These are phyloP conservation scores for Ambastaia sidthimunki DNA, from an alignment of 2,797 vertebrate species.

Conservation along the genomic window DNA sequence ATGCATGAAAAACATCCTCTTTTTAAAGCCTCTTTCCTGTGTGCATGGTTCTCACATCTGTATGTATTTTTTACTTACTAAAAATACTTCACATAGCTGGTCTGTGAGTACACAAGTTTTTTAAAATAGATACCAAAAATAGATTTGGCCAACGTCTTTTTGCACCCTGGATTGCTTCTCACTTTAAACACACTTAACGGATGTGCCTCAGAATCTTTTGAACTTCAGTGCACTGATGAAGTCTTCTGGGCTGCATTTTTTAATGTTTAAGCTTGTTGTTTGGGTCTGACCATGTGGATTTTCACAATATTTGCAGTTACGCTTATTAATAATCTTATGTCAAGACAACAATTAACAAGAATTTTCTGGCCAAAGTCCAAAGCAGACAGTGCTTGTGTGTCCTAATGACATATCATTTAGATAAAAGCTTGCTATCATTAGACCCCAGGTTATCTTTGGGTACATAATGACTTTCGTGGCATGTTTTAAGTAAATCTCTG, in stretches of 20 bases:
- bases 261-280: not conserved
- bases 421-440: conserved; percentile 35
- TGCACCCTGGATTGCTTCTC: conserved; percentile 28
- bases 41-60: conserved; percentile 9
- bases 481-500: conserved; percentile 16
- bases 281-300: not conserved
- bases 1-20: conserved; percentile 57
- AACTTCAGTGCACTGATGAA: not conserved
- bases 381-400: not conserved
- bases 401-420: conserved; percentile 42
- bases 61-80: conserved; percentile 31
- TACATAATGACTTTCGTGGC: conserved; percentile 25
- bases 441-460: conserved; percentile 38
- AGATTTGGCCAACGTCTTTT: conserved; percentile 7
- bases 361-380: conserved; percentile 56
- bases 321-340: conserved; percentile 16
- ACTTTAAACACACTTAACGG: conserved; percentile 21
- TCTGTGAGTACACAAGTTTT: not conserved
- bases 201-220: not conserved
- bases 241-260: not conserved
- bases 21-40: conserved; percentile 45
- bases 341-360: conserved; percentile 6
- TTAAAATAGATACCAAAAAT: conserved; percentile 32
- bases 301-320: conserved; percentile 28
- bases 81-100: conserved; percentile 21